A percentile compares a stretch with the other conserved stretches of the same genome.
Conservation (phyloP, 2,113 vertebrate species). For the Nicator chloris region DNA sequence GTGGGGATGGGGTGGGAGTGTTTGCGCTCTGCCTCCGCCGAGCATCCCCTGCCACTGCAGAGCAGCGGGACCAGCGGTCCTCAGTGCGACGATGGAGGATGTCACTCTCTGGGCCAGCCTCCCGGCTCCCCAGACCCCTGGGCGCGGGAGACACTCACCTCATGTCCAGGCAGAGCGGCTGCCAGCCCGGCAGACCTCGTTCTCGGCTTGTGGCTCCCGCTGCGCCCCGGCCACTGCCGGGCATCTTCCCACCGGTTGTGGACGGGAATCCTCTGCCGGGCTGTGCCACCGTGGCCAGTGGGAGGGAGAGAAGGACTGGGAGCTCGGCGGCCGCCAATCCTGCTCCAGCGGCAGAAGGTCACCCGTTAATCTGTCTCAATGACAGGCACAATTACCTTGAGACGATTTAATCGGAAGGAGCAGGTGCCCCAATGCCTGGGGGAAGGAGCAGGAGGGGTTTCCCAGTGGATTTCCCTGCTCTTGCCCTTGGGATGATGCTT, state of each 20-base stretch:
- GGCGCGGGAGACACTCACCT: background rate
- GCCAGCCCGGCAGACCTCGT: background rate
- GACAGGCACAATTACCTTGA: constrained; percentile 69
- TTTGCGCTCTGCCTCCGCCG: background rate
- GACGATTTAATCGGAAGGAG: constrained; percentile 56
- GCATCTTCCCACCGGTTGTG: background rate
- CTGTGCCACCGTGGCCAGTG: background rate
- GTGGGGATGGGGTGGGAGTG: background rate
- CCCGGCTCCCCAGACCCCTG: background rate
- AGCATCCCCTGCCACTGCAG: background rate
- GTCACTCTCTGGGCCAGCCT: too few species aligned
- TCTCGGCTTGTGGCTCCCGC: background rate
- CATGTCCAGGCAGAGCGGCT: background rate
- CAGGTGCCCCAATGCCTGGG: background rate
- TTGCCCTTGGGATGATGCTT: background rate
- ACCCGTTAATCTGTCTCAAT: constrained; percentile 66
- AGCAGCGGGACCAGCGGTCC: background rate
- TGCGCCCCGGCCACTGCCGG: background rate
- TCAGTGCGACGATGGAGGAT: too few species aligned
- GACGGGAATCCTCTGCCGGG: background rate
- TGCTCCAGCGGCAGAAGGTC: constrained; percentile 50
- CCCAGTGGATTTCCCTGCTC: background rate
- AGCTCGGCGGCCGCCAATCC: constrained; percentile 6
- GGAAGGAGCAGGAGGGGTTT: constrained; percentile 1
- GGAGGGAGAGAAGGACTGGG: background rate